phyloP scores from a whole-genome alignment of 2,113 vertebrate genomes.

The Trematocara unimaculatum region DNA sequence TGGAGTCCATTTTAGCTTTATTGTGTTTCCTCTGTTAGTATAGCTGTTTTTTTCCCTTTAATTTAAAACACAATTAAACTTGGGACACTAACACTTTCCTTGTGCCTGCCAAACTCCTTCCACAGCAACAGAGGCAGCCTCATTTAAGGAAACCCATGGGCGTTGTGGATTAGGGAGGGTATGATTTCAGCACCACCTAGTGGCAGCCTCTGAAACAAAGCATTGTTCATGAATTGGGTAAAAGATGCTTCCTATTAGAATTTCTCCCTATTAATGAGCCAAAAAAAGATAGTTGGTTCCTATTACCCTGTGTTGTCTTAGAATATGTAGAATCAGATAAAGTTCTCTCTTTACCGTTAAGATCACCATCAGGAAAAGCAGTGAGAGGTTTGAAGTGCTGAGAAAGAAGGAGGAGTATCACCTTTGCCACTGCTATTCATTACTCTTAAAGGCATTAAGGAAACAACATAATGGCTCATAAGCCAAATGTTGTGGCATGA shows the following conservation, averaged over 20 bases:
- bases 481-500: constrained; percentile 53
- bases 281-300: not conserved
- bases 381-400: not conserved
- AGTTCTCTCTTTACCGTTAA: constrained; percentile 11
- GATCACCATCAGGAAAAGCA: not conserved
- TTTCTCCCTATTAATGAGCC: not conserved
- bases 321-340: not conserved
- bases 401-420: constrained; percentile 15
- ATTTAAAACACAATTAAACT: constrained; percentile 60
- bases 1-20: constrained; percentile 40
- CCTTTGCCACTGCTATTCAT: constrained; percentile 20
- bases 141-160: constrained; percentile 23
- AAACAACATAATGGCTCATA: constrained; percentile 40
- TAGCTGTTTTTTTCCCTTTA: not conserved
- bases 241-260: not conserved
- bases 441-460: constrained; percentile 39
- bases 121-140: constrained; percentile 28
- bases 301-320: not conserved
- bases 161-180: not conserved
- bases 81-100: constrained; percentile 44
- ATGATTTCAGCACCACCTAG: constrained; percentile 73
- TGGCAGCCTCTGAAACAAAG: constrained; percentile 17
- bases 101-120: constrained; percentile 32
- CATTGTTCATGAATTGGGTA: not conserved
- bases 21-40: constrained; percentile 49